Conservation (phyloP, 2,888 invertebrate genomes). For the Exocentrus adspersus region DNA sequence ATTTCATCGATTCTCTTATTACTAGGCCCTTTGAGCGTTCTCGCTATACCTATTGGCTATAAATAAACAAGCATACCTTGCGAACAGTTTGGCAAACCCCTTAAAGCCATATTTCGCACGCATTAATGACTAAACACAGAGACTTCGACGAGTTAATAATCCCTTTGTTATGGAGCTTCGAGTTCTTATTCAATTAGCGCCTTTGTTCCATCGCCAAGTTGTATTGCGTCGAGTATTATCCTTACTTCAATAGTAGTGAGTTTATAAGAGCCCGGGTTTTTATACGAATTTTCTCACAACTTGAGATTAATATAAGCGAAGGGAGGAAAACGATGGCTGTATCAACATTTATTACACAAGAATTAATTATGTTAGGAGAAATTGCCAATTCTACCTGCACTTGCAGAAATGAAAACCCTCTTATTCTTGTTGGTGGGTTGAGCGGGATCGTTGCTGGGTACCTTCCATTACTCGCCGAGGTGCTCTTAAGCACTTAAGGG, state of each 20-base stretch:
- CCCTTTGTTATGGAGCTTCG: constrained; percentile 53
- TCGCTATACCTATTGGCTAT: constrained; percentile 34
- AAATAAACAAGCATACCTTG: constrained; percentile 43
- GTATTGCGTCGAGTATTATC: constrained; percentile 40
- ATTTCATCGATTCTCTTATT: constrained; percentile 32
- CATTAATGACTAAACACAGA: constrained; percentile 52
- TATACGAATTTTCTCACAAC: too few relatives aligned
- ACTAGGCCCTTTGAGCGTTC: constrained; percentile 29
- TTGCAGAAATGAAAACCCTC: too few relatives aligned
- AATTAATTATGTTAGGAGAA: too few relatives aligned
- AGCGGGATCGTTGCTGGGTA: too few relatives aligned
- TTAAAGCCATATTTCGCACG: constrained; percentile 50
- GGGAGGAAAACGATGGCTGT: too few relatives aligned
- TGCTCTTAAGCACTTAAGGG: too few relatives aligned
- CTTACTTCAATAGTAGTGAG: background rate
- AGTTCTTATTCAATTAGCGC: constrained; percentile 58
- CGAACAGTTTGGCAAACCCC: constrained; percentile 45
- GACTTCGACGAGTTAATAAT: constrained; percentile 37
- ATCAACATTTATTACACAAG: too few relatives aligned
- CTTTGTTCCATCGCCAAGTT: constrained; percentile 55
- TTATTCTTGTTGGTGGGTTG: too few relatives aligned
- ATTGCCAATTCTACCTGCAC: too few relatives aligned
- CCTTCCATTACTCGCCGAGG: too few relatives aligned
- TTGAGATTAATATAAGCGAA: too few relatives aligned
- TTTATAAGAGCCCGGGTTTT: too few relatives aligned